Evolutionary conservation across 2,888 invertebrate genomes (phyloP).

Genomic region (Junonia oenone): DNA sequence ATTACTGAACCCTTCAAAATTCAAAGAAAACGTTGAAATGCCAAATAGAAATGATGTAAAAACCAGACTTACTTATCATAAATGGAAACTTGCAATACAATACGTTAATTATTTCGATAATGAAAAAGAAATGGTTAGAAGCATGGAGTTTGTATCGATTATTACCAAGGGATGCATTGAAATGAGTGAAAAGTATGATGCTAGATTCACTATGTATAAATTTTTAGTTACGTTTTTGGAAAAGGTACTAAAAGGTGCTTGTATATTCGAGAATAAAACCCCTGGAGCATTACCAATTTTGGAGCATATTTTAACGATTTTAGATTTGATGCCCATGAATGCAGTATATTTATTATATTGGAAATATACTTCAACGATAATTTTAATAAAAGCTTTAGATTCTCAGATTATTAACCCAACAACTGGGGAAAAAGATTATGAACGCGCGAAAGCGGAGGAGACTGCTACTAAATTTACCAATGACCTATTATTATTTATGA

Average conservation of each 20-base stretch:
- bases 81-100: slow-evolving; percentile 35
- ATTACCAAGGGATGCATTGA: slow-evolving; percentile 8
- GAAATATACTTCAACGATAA: slow-evolving; percentile 3
- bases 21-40: slow-evolving; percentile 12
- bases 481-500: neutral
- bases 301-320: slow-evolving; percentile 4
- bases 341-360: slow-evolving; percentile 15
- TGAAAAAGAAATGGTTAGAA: slow-evolving; percentile 9
- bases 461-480: neutral
- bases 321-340: slow-evolving; percentile 1
- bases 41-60: neutral
- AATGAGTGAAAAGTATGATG: slow-evolving; percentile 1
- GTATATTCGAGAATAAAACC: neutral
- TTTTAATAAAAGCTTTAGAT: slow-evolving; percentile 5
- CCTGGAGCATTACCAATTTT: slow-evolving; percentile 10
- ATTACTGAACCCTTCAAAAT: slow-evolving; percentile 35
- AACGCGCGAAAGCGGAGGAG: neutral
- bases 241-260: neutral
- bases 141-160: slow-evolving; percentile 5
- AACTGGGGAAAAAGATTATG: neutral
- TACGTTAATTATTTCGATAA: slow-evolving; percentile 22
- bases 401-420: neutral
- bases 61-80: slow-evolving; percentile 29
- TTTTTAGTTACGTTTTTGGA: slow-evolving; percentile 11
- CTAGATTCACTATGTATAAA: neutral